Base-by-base conservation (phyloP, 2,113 vertebrate species). In the Cyprinodon tularosa region DNA sequence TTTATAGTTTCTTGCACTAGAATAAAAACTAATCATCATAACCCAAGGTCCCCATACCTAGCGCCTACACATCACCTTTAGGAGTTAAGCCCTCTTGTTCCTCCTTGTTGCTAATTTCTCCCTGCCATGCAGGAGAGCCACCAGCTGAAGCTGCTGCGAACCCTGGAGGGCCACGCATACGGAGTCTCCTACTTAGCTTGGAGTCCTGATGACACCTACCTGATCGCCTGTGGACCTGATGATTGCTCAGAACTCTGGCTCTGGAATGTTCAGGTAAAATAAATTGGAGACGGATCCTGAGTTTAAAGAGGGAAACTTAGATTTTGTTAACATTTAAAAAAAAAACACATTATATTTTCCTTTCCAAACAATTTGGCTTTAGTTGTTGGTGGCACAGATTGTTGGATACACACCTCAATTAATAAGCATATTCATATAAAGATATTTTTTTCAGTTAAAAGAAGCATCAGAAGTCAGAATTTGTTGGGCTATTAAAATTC, bases 171-270 rank as follows among this genome's bases (percentile, higher is more conserved):
- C 59, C 98, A 99, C 3, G 97, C 98, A 0, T 99, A 99, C 0
- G 98, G 98, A 4, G 98, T 99, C 71, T 99, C 98, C 48, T 99
- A 99, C 40, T 95, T 99, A 79, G 97, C 98, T 65, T 99, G 98
- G 98, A 99, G 98, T 93, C 98, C 98, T 0, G 98, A 99, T 66
- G 97, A 99, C 92, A 96, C 95, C 89, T 98, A 98, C 87, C 95
- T 99, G 90, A 97, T 99, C 87, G 98, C 98, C 80, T 99, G 98
- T 88, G 98, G 98, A 80, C 98, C 98, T 13, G 98, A 99, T 80
- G 98, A 99, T 95, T 99, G 98, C 94, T 98, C 98, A 45, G 98
- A 99, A 88, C 96, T 99, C 77, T 99, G 98, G 98, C 97, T 99
- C 81, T 99, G 98, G 98, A 99, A 98, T 84, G 95, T 99, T 89